phyloP scores from a whole-genome alignment of 2,113 vertebrate species.

The Rhodinocichla rosea region DNA sequence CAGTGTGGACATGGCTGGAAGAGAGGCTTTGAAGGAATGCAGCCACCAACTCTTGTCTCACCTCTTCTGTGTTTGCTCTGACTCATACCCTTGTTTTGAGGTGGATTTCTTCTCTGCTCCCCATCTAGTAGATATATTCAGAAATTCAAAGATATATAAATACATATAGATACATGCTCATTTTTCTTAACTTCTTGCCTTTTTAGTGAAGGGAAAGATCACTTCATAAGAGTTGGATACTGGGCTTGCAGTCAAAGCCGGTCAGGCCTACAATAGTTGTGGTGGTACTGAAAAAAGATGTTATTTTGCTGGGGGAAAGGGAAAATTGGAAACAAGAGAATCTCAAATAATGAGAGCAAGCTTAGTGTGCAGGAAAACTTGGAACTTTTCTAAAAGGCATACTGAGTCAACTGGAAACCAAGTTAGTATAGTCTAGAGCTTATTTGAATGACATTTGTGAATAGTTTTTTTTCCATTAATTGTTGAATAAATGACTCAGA shows the following conservation, averaged over 20 bases:
- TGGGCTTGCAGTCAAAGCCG: not conserved
- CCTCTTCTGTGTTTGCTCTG: not conserved
- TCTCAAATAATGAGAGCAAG: slow-evolving; percentile 3
- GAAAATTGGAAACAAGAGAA: slow-evolving; percentile 7
- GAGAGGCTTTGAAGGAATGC: not conserved
- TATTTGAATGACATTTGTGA: slow-evolving; percentile 41
- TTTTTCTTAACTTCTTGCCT: not conserved
- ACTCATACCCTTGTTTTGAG: not conserved
- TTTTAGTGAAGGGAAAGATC: not conserved
- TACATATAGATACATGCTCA: not conserved
- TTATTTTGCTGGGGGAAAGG: not conserved
- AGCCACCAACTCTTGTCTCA: not conserved
- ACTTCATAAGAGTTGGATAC: not conserved
- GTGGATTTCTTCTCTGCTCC: not conserved
- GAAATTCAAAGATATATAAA: not conserved
- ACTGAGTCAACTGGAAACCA: slow-evolving; percentile 37
- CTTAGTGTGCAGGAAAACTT: slow-evolving; percentile 21
- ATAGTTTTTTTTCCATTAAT: slow-evolving; percentile 24
- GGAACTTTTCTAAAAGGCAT: slow-evolving; percentile 18
- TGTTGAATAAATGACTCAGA: slow-evolving; percentile 54
- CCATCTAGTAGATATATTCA: not conserved
- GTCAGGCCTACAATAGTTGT: not conserved
- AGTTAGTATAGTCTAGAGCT: slow-evolving; percentile 2
- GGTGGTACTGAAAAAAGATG: not conserved
- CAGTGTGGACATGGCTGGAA: not conserved